Conservation (phyloP, 1,140 invertebrate genomes). For the Hestina assimilis region DNA sequence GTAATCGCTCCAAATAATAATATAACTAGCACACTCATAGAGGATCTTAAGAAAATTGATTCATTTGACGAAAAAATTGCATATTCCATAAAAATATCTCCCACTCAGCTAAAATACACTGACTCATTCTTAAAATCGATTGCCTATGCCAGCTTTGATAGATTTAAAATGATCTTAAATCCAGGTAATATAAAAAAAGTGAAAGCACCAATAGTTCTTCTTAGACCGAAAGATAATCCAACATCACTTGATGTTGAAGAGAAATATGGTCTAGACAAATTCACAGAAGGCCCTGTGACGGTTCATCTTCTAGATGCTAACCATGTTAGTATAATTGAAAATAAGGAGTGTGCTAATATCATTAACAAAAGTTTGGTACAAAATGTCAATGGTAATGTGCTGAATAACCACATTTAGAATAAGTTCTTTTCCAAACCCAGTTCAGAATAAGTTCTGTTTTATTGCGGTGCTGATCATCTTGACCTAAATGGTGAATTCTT, state of each 20-base stretch:
- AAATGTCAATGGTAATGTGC: too few species aligned
- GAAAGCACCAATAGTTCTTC: conserved; percentile 80
- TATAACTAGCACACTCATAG: conserved; percentile 64
- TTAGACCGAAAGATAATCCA: conserved; percentile 80
- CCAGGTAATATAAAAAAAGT: conserved; percentile 59
- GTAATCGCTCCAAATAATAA: conserved; percentile 77
- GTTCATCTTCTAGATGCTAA: conserved; percentile 82
- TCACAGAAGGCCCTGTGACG: conserved; percentile 72
- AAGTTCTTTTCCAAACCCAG: too few species aligned
- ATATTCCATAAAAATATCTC: conserved; percentile 18
- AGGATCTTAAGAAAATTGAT: conserved; percentile 78
- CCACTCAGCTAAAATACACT: background rate
- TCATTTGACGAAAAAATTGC: conserved; percentile 77
- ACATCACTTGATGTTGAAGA: conserved; percentile 75
- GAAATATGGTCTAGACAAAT: conserved; percentile 82
- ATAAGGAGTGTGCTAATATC: conserved; percentile 79
- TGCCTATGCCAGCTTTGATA: conserved; percentile 75
- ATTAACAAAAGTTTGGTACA: conserved; percentile 79
- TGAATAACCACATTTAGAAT: too few species aligned
- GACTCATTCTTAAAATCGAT: conserved; percentile 34
- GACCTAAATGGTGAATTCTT: too few species aligned
- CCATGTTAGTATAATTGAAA: conserved; percentile 84
- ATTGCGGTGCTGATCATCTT: too few species aligned
- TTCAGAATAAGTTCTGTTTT: too few species aligned
- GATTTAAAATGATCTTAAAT: conserved; percentile 79